Evolutionary conservation across 2,113 vertebrate genomes (phyloP).

Genomic region (Deroptyus accipitrinus): DNA sequence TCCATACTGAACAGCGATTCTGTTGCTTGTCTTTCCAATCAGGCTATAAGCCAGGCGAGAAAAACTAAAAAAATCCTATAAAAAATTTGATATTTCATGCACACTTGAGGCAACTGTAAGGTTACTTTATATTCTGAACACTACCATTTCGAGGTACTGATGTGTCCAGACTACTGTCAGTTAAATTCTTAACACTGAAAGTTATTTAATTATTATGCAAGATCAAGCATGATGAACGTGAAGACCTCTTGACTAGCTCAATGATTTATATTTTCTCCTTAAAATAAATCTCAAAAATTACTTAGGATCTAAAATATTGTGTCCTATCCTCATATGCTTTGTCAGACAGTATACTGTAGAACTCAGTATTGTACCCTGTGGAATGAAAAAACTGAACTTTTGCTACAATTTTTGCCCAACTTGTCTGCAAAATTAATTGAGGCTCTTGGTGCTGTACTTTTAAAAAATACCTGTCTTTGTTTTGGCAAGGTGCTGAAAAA

Average conservation of each 20-base stretch:
- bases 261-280: not conserved
- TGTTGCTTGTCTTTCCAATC: not conserved
- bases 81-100: conserved; percentile 34
- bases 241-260: not conserved
- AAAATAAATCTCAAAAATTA: not conserved
- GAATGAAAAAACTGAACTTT: not conserved
- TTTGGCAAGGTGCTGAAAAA: not conserved
- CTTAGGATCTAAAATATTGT: not conserved
- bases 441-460: not conserved
- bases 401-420: not conserved
- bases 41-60: not conserved
- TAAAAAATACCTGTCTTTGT: fast-evolving
- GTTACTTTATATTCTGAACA: conserved; percentile 24
- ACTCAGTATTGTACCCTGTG: not conserved
- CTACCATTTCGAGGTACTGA: not conserved
- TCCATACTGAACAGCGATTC: not conserved
- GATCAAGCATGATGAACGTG: not conserved
- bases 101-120: not conserved
- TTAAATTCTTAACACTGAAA: conserved; percentile 3
- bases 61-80: not conserved
- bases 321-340: not conserved
- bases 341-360: not conserved
- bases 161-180: not conserved
- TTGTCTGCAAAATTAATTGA: not conserved
- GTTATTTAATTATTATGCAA: not conserved